These are phyloP conservation scores for Protaetia brevitarsis DNA, from an alignment of 1,140 invertebrate species.

Conservation along the genomic window DNA sequence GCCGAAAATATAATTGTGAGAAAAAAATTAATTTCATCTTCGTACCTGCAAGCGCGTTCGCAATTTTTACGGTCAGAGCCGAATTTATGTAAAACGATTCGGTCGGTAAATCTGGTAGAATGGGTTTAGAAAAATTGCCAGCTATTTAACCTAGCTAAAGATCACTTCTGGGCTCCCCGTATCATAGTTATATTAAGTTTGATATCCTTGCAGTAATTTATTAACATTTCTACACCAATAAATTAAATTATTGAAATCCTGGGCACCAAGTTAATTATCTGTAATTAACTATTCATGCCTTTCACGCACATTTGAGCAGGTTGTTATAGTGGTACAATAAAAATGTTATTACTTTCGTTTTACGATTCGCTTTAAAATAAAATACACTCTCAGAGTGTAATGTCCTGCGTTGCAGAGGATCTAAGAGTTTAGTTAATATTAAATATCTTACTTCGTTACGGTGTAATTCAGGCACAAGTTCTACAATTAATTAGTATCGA, in stretches of 20 bases:
- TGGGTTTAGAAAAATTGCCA: slow-evolving; percentile 4
- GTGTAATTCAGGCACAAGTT: slow-evolving; percentile 20
- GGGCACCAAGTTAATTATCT: no score
- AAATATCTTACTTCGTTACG: slow-evolving; percentile 3
- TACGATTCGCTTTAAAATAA: no score
- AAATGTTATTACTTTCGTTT: no score
- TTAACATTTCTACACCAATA: no score
- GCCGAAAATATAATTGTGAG: neutral
- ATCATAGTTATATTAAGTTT: neutral
- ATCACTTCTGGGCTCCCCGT: neutral
- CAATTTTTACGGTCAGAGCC: neutral
- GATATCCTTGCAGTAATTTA: no score
- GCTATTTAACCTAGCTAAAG: slow-evolving; percentile 6
- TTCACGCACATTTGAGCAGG: no score
- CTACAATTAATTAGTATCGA: slow-evolving; percentile 30
- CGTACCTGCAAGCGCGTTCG: neutral
- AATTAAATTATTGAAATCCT: no score
- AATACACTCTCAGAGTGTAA: no score
- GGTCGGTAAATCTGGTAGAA: slow-evolving; percentile 1
- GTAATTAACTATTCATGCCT: no score
- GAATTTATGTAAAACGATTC: slow-evolving; percentile 2
- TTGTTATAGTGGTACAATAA: no score
- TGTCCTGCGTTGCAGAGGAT: no score
- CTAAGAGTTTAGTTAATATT: no score
- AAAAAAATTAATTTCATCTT: slow-evolving; percentile 9